Percentiles rank a stretch among this genome's conserved stretches.
phyloP scores from a whole-genome alignment of 2,797 vertebrate genomes.

The Emydoidea blandingii region DNA sequence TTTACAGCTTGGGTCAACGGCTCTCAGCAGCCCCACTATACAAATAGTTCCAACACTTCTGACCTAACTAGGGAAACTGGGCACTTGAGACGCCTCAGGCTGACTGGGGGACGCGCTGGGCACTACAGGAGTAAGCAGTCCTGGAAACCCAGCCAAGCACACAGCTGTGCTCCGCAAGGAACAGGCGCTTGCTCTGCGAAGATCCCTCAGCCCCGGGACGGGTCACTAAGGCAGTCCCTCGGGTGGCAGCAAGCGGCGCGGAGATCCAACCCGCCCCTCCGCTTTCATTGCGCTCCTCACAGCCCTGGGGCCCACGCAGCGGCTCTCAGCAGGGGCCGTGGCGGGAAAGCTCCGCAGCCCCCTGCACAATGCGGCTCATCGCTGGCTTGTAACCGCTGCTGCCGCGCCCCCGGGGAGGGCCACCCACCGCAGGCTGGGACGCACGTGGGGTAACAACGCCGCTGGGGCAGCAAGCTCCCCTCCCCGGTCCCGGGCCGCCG shows the following conservation, averaged over 20 bases:
- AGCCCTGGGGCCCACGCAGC: too few relatives aligned
- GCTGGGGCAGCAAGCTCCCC: background rate
- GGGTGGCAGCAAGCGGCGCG: background rate
- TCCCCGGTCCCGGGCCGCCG: background rate
- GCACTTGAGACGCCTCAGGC: background rate
- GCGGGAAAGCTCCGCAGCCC: background rate
- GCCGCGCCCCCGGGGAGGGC: too few relatives aligned
- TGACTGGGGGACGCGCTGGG: too few relatives aligned
- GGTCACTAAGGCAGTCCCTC: background rate
- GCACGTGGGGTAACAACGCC: too few relatives aligned
- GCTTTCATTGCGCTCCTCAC: too few relatives aligned
- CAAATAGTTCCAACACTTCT: too few relatives aligned
- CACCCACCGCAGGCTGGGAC: background rate
- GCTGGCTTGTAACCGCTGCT: background rate
- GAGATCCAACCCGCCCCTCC: background rate
- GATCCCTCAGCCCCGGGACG: background rate
- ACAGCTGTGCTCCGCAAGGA: background rate
- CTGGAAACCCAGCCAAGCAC: background rate
- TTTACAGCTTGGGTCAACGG: too few relatives aligned
- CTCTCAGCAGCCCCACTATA: too few relatives aligned
- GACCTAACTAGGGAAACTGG: too few relatives aligned
- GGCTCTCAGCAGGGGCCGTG: too few relatives aligned
- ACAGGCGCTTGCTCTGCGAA: background rate
- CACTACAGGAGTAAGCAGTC: background rate
- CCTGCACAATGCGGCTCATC: background rate